Base-by-base conservation (phyloP, 1,140 invertebrate species). In the Megalopta genalis region DNA sequence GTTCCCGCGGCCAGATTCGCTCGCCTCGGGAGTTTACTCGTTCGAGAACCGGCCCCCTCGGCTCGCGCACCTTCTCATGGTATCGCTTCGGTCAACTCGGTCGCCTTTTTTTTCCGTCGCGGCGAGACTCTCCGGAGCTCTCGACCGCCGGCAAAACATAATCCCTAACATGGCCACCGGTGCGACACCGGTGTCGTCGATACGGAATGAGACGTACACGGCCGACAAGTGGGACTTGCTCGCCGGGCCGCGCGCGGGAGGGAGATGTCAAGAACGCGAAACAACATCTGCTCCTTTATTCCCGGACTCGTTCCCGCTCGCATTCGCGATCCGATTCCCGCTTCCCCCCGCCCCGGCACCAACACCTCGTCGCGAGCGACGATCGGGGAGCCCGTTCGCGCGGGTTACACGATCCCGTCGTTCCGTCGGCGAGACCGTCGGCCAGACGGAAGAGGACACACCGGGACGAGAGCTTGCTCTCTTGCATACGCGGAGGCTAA, bases 1-100 rank as follows among this genome's bases (percentile, higher is more conserved):
- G 86, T 46, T 46, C 42, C 12, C 42, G 84, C 84, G 83, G 84
- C 86, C 82, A 86, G 70, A 83, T 78, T 71, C 68, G 32, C 63
- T 64, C 54, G 69, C 57, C n/a, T n/a, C 42, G 78, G 42, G 8
- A 27, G 46, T 49, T 66, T 82, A 82, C 71, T 77, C 80, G 52
- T 39, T 69, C 72, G 66, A 80, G 80, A 82, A 82, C 77, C 77
- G 27, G 65, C 69, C 49, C 37, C 65, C 46, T 23, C 9, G 21
- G 21, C 32, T 37, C 39, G 39, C 12, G 12, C 42, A 46, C 42
- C 32, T 32, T 32, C 32, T 39, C 62, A n/a, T 64, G 14, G 27
- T 63, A 37, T 63, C 62, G 62, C 27, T 64, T 64, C 37, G 62
- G 32, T 64, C 27, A 39, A 32, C 62, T 14, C 39, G 18, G 63